These are phyloP conservation scores for Cantharis rustica DNA, from an alignment of 2,888 invertebrate species.

Conservation along the genomic window DNA sequence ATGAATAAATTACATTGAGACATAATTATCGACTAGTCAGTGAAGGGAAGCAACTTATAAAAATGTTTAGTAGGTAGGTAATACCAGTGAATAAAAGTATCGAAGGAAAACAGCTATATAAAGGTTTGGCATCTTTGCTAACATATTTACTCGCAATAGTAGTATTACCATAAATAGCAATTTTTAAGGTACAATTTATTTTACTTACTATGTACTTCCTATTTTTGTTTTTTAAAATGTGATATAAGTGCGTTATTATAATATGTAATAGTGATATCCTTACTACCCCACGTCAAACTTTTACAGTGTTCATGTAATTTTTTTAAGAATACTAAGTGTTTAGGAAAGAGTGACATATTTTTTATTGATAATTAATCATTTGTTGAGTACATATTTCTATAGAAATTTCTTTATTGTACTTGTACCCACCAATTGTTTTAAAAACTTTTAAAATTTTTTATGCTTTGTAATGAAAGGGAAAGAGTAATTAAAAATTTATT, in stretches of 20 bases:
- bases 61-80: constrained; percentile 42
- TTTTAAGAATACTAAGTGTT: not conserved
- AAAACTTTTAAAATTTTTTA: not conserved
- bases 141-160: constrained; percentile 42
- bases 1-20: constrained; percentile 22
- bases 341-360: not conserved
- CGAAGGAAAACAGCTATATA: constrained; percentile 38
- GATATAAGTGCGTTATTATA: not conserved
- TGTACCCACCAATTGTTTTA: not conserved
- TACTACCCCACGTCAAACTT: not conserved
- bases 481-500: not conserved
- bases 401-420: not conserved
- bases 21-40: constrained; percentile 17
- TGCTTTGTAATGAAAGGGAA: not conserved
- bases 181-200: constrained; percentile 37
- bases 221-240: not conserved
- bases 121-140: constrained; percentile 37
- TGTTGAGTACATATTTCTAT: not conserved
- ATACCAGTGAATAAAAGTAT: constrained; percentile 33
- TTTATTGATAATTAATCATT: not conserved
- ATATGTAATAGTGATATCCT: not conserved
- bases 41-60: constrained; percentile 42
- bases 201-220: not conserved
- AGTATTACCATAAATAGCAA: constrained; percentile 40
- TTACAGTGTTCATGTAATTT: not conserved